Percentiles rank a stretch among this genome's conserved stretches.
These are phyloP conservation scores for Erpornis zantholeuca DNA, from an alignment of 2,113 vertebrate species.

Conservation along the genomic window DNA sequence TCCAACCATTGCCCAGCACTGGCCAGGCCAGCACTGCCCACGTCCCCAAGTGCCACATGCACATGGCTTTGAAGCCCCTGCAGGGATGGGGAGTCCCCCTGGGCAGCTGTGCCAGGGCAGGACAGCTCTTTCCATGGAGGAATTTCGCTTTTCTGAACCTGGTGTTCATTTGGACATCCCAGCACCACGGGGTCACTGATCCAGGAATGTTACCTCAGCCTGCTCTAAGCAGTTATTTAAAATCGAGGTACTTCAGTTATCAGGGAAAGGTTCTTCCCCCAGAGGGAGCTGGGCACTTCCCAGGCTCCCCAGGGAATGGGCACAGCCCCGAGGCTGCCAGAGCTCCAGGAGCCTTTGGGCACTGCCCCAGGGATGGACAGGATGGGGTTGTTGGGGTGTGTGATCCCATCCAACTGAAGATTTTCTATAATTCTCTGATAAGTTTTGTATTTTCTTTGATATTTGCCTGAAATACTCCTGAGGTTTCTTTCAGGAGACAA, in stretches of 20 bases:
- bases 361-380: not conserved
- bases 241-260: not conserved
- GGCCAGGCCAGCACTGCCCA: not conserved
- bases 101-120: not conserved
- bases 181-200: not conserved
- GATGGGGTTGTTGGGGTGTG: not conserved
- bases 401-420: not conserved
- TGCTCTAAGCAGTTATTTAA: not conserved
- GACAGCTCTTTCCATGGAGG: not conserved
- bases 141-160: not conserved
- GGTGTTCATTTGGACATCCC: not conserved
- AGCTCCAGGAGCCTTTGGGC: not conserved
- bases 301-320: not conserved
- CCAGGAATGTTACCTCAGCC: not conserved
- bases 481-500: not conserved
- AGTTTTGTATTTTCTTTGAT: not conserved
- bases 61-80: not conserved
- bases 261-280: not conserved
- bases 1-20: not conserved
- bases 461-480: not conserved
- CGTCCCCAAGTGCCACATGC: not conserved
- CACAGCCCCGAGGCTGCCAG: not conserved
- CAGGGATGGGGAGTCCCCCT: too few relatives aligned
- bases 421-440: fast-evolving
- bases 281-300: not conserved